Percentiles rank a stretch among this genome's conserved stretches.
These are phyloP conservation scores for Tadarida brasiliensis DNA, from an alignment of 2,797 vertebrate genomes.

Conservation along the genomic window DNA sequence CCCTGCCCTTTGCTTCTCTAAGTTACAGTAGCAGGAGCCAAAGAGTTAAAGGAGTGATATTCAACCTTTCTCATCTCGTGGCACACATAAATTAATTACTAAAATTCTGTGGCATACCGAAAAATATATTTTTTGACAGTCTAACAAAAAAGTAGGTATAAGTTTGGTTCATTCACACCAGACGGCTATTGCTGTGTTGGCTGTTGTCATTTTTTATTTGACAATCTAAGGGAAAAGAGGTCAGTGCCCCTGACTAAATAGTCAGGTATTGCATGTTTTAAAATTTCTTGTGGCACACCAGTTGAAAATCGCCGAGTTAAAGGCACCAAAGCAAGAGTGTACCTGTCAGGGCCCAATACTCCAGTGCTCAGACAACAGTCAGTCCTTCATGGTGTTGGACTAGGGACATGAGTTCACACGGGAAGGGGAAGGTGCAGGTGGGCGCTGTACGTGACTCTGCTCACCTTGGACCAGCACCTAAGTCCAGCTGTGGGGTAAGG, in stretches of 20 bases:
- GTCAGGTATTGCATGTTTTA: neutral
- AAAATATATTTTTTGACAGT: neutral
- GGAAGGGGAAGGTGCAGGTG: neutral
- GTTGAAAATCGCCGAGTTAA: neutral
- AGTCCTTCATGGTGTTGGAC: neutral
- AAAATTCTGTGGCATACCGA: neutral
- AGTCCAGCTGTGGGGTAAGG: neutral
- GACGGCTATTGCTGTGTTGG: neutral
- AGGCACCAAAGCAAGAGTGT: neutral
- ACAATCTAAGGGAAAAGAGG: neutral
- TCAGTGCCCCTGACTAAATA: neutral
- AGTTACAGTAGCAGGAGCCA: neutral
- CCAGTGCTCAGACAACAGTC: neutral
- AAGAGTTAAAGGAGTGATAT: neutral
- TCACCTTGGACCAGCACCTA: neutral
- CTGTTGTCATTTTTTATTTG: neutral
- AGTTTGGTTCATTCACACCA: neutral
- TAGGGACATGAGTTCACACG: neutral
- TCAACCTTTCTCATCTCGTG: neutral
- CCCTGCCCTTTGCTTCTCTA: neutral
- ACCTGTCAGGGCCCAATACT: neutral
- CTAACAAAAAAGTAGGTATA: neutral
- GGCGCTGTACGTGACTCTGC: accelerated
- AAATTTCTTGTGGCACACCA: neutral
- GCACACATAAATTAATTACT: neutral